Conservation (phyloP, 2,888 invertebrate genomes). For the Tetranychus piercei region DNA sequence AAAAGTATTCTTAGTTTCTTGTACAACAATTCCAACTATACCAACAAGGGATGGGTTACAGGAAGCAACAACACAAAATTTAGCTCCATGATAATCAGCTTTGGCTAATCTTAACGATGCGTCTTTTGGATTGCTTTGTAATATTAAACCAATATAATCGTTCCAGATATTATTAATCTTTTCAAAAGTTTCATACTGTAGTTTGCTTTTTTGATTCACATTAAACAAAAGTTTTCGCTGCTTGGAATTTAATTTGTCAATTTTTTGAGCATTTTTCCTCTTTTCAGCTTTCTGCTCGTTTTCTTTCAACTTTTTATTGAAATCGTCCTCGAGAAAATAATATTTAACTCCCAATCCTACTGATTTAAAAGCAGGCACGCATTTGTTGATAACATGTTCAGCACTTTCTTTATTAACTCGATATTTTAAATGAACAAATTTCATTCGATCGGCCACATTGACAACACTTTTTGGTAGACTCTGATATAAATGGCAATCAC, state of each 20-base stretch:
- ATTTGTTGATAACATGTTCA: background rate
- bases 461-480: background rate
- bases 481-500: background rate
- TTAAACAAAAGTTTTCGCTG: constrained; percentile 17
- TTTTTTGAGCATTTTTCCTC: background rate
- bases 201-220: constrained; percentile 7
- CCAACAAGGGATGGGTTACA: constrained; percentile 51
- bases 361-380: background rate
- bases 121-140: constrained; percentile 12
- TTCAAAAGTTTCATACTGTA: constrained; percentile 17
- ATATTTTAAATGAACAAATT: background rate
- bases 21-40: constrained; percentile 50
- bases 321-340: background rate
- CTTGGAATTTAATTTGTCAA: constrained; percentile 6
- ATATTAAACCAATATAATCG: constrained; percentile 16
- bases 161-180: constrained; percentile 20
- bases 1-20: constrained; percentile 60
- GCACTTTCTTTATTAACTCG: background rate
- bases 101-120: constrained; percentile 17
- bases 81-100: constrained; percentile 57
- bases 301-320: background rate
- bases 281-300: background rate
- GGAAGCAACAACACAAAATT: constrained; percentile 46
- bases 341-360: background rate
- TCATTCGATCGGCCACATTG: background rate